phyloP scores from a whole-genome alignment of 2,797 vertebrate genomes.

The Sebastes diaconus region DNA sequence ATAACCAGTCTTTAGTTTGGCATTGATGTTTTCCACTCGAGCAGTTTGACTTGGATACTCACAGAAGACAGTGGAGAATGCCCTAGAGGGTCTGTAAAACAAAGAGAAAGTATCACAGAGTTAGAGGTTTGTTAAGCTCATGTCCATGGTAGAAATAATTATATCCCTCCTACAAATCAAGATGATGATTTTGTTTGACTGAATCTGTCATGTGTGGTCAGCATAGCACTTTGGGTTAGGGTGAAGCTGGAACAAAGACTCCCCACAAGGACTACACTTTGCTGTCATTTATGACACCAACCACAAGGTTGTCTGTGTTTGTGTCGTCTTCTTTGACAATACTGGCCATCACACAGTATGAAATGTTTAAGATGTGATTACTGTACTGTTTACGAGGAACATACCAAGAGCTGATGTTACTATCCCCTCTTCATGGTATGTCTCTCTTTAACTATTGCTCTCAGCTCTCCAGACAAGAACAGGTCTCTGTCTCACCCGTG shows the following conservation, averaged over 20 bases:
- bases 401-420: not conserved
- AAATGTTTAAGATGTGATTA: not conserved
- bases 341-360: not conserved
- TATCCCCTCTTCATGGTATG: not conserved
- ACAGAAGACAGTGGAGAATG: slow-evolving; percentile 2
- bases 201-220: slow-evolving; percentile 12
- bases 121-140: not conserved
- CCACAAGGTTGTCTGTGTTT: not conserved
- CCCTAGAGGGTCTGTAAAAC: slow-evolving; percentile 19
- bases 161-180: not conserved
- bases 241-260: slow-evolving; percentile 1
- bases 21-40: slow-evolving; percentile 30
- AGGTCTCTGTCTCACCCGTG: not conserved
- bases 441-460: not conserved
- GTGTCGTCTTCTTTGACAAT: not conserved
- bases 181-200: slow-evolving; percentile 22
- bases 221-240: not conserved
- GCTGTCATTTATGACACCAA: not conserved
- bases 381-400: not conserved
- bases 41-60: slow-evolving; percentile 13
- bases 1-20: slow-evolving; percentile 16
- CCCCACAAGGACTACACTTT: not conserved
- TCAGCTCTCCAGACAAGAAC: not conserved
- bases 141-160: not conserved
- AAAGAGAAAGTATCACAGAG: slow-evolving; percentile 1